Evolutionary conservation across 2,113 vertebrate species (phyloP), one percentile per base, ranked within the genome.

Genomic region (Osmerus eperlanus): DNA sequence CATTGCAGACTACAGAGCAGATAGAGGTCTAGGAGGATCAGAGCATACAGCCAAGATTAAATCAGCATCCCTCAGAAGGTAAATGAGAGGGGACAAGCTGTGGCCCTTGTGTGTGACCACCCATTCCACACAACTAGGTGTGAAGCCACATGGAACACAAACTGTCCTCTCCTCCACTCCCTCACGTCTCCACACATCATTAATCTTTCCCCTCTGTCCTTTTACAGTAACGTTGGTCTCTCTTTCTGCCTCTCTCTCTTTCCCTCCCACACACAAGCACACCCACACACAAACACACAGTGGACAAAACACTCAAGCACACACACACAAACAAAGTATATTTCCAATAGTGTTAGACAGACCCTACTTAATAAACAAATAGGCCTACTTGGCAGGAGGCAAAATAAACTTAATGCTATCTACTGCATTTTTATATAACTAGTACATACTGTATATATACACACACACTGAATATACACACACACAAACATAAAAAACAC

Each of bases 51-150:
- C 14, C 63, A 32, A 19, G 60, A 71, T 14, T 70, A 66, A 59
- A 73, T 73, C 15, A 68, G 36, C 19, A 65, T 63, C 47, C 62
- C 63, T 61, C 61, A 47, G 55, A 36, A 54, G 67, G 47, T 8
- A 66, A 68, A 73, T 68, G 41, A 59, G 67, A 63, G 56, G 16
- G 71, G 36, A 55, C 66, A 65, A 72, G 52, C 23, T 21, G 23
- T 53, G 25, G 56, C 29, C 51, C 32, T 72, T 19, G 8, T 63
- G 29, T 58, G 56, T 18, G 9, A 41, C 67, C 41, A 41, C 55
- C 75, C 29, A 53, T 73, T 81, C 15, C 69, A 72, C 58, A 36
- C 68, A 69, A 64, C 72, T 36, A 68, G 47, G 64, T 55, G 51
- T 15, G 53, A 53, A 51, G 41, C 62, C 41, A 66, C 14, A 70